Percentiles rank a stretch among this genome's conserved stretches.
Conservation (phyloP, 2,113 vertebrate species). For the Gobiocypris rarus region DNA sequence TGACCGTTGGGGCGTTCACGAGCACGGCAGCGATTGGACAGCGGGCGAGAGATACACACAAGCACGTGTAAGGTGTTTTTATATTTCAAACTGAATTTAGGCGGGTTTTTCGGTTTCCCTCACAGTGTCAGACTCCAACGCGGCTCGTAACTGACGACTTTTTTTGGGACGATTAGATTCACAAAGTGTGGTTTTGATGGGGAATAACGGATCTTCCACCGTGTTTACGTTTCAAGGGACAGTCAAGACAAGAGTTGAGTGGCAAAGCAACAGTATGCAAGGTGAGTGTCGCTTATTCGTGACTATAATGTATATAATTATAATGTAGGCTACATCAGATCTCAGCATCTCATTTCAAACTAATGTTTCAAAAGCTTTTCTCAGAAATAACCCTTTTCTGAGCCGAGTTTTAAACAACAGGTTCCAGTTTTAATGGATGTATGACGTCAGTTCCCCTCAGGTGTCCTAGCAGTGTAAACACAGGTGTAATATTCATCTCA, state of each 20-base stretch:
- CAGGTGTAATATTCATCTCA: not conserved
- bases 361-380: no score
- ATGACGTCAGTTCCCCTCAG: not conserved
- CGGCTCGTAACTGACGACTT: not conserved
- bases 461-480: not conserved
- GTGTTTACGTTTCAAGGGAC: not conserved
- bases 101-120: conserved; percentile 66
- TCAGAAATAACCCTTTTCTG: not conserved
- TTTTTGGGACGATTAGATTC: not conserved
- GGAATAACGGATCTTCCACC: conserved; percentile 64
- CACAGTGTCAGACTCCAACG: not conserved
- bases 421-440: not conserved
- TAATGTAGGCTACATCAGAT: no score
- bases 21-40: conserved; percentile 65
- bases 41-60: conserved; percentile 44
- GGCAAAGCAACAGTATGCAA: conserved; percentile 20
- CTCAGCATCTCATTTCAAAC: not conserved
- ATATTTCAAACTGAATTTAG: conserved; percentile 72
- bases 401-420: no score
- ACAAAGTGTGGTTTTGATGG: conserved; percentile 58
- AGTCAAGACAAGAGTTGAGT: not conserved
- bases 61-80: conserved; percentile 70
- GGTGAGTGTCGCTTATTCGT: conserved; percentile 61
- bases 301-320: no score
- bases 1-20: conserved; percentile 9